Conservation (phyloP, 2,888 invertebrate species). For the Ormyrus rosae region DNA sequence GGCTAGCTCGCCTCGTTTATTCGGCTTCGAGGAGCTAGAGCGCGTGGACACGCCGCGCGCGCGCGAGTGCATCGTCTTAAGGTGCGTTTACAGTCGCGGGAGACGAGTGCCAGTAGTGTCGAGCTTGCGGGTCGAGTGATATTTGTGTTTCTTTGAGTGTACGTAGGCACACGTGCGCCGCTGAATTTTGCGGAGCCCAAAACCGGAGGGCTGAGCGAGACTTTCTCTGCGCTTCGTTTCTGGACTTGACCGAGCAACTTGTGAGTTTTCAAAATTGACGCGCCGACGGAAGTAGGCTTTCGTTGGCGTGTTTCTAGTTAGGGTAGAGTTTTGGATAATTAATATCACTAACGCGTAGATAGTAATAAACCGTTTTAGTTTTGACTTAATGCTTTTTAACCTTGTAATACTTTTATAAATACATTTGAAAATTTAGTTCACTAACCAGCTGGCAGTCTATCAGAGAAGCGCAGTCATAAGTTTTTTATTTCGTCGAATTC, state of each 20-base stretch:
- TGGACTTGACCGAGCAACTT: too few species aligned
- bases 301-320: neutral
- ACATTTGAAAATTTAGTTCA: constrained; percentile 30
- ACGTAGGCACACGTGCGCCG: too few species aligned
- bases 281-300: neutral
- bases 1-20: constrained; percentile 54
- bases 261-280: too few species aligned
- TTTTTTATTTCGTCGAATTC: constrained; percentile 2
- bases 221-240: too few species aligned
- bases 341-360: neutral
- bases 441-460: constrained; percentile 1
- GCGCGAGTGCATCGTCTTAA: constrained; percentile 12
- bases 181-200: neutral
- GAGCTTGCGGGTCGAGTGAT: too few species aligned
- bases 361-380: neutral
- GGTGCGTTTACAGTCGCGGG: constrained; percentile 19
- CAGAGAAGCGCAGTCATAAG: neutral
- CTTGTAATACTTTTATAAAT: constrained; percentile 14
- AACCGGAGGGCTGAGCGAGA: too few species aligned
- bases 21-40: constrained; percentile 56
- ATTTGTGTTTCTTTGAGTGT: too few species aligned
- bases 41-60: constrained; percentile 40
- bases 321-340: neutral
- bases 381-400: neutral
- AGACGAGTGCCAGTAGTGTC: too few species aligned